Conservation (phyloP, 2,797 vertebrate species). For the Takifugu ocellatus region DNA sequence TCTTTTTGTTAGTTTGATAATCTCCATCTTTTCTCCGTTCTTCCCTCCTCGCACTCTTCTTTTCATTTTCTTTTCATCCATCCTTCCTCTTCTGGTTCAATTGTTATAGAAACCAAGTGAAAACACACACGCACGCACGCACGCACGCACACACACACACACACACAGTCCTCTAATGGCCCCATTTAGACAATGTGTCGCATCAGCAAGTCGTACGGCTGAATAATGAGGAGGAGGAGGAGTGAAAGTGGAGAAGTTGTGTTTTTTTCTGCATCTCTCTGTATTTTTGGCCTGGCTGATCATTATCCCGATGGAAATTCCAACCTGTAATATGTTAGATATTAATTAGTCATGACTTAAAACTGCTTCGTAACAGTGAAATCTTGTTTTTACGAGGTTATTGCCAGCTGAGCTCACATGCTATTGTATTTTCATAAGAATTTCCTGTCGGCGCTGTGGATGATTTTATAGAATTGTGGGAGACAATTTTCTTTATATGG, state of each 20-base stretch:
- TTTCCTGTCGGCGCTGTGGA: no score
- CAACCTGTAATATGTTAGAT: no score
- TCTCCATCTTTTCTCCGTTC: no score
- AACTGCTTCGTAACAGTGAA: no score
- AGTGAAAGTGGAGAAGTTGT: constrained; percentile 19
- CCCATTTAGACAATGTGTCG: constrained; percentile 72
- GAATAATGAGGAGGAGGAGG: constrained; percentile 57
- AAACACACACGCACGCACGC: constrained; percentile 18
- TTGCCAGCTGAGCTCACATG: no score
- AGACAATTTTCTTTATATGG: no score
- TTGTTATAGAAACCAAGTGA: constrained; percentile 42
- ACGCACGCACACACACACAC: constrained; percentile 19
- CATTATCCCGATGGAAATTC: no score
- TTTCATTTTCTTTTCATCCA: neutral
- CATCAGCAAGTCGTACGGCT: constrained; percentile 67
- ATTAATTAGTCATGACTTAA: no score
- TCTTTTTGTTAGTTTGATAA: neutral
- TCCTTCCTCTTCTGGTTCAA: constrained; percentile 33
- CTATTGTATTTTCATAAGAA: no score
- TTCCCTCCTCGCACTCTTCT: neutral
- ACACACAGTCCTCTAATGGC: constrained; percentile 61
- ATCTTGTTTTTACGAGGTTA: no score
- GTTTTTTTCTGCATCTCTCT: constrained; percentile 41
- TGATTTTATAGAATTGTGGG: no score
- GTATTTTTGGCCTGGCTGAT: constrained; percentile 11